phyloP scores from a whole-genome alignment of 2,888 invertebrate species.

The Dorcus hopei region DNA sequence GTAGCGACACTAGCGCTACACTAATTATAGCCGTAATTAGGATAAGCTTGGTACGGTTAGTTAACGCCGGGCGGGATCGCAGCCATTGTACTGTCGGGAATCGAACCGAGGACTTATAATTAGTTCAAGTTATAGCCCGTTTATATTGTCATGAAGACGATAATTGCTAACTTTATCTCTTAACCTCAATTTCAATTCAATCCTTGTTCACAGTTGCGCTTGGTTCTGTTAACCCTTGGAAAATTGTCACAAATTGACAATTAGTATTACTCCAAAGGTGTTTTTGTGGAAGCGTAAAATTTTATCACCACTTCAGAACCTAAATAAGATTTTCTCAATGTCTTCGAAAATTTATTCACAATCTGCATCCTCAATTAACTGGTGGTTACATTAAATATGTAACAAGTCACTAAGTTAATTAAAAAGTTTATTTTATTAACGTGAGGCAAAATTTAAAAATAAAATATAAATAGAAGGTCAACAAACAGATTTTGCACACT shows the following conservation, averaged over 20 bases:
- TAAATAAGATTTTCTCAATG: too few relatives aligned
- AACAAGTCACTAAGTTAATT: background rate
- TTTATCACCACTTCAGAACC: background rate
- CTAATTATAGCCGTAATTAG: slow-evolving; percentile 51
- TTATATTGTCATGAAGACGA: slow-evolving; percentile 46
- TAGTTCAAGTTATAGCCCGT: slow-evolving; percentile 46
- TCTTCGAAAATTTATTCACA: too few relatives aligned
- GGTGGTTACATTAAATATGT: background rate
- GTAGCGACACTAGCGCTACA: slow-evolving; percentile 40
- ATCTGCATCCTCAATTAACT: background rate
- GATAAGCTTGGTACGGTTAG: slow-evolving; percentile 48
- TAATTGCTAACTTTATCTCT: slow-evolving; percentile 45
- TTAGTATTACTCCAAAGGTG: background rate
- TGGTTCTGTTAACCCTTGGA: background rate
- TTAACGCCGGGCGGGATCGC: slow-evolving; percentile 28
- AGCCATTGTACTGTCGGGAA: slow-evolving; percentile 34
- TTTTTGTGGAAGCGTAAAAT: background rate
- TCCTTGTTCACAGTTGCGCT: slow-evolving; percentile 12
- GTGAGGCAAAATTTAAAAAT: background rate
- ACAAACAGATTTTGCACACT: too few relatives aligned
- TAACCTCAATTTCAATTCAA: slow-evolving; percentile 32
- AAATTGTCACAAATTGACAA: slow-evolving; percentile 1
- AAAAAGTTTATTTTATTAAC: background rate
- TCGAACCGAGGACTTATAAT: slow-evolving; percentile 35
- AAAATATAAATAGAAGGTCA: too few relatives aligned